Base-by-base conservation (phyloP, 30 jellyfish, hydroid and myxozoan species). In the Hydra vulgaris region DNA sequence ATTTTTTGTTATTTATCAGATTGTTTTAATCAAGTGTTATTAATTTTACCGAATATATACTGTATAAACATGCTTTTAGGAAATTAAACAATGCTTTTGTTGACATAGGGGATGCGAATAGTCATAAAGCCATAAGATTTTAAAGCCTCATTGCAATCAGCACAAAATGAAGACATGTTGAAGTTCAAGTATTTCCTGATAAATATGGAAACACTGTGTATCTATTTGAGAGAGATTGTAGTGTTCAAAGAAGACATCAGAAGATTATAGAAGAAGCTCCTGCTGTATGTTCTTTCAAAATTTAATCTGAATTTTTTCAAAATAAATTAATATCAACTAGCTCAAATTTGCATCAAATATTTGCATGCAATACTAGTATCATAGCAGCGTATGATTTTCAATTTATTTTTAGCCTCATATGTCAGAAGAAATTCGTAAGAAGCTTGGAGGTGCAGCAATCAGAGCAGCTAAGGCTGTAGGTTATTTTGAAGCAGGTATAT, bases 201-300 rank as follows among this genome's bases (percentile, higher is more conserved):
- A 88, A 80, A 20, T 79, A 91, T 70, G 96, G 95, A 12, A 91
- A 91, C 75, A 91, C 96, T 0, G 96, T 91, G 21, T 89, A 89
- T 70, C 67, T 89, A 8, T 89, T 81, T 71, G 97, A 89, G 68
- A 74, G 97, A 77, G 97, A 89, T 75, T 89, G 97, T 80, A 89
- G 97, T 77, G 97, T 89, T 66, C 97, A 89, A 77, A 85, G 97
- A 77, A 85, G 97, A 82, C 97, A 89, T 75, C 97, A 89, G 83
- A 89, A 89, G 74, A 89, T 89, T 55, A 89, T 89, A 19, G 97
- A 89, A 83, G 97, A 89, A 74, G 97, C 97, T 4, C 97, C 97
- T 52, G 97, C 97, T 16, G 97, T 89, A 82, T 55, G 94, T 69
- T 1, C 18, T 8, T 24, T 21, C 52, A 27, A 27, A 18, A 21